Percentiles rank a stretch among this genome's conserved stretches.
phyloP scores from a whole-genome alignment of 2,113 vertebrate species.

The Eulacestoma nigropectus region DNA sequence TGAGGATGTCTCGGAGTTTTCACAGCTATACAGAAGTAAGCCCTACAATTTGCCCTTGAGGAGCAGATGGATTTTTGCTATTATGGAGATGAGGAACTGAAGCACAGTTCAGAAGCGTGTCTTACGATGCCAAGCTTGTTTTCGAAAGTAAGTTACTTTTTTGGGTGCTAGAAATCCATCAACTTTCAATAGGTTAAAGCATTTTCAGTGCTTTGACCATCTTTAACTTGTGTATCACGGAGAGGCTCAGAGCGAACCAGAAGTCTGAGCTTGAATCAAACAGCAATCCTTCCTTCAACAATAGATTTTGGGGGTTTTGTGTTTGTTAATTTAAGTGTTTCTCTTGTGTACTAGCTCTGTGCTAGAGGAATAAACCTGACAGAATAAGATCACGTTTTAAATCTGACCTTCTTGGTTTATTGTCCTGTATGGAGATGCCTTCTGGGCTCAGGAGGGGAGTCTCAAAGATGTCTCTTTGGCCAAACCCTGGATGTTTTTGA shows the following conservation, averaged over 20 bases:
- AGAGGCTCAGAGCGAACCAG: background rate
- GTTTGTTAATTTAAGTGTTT: background rate
- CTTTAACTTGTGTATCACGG: background rate
- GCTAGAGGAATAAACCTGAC: background rate
- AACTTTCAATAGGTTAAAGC: background rate
- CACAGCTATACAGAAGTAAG: slow-evolving; percentile 33
- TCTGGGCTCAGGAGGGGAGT: background rate
- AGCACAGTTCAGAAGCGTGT: background rate
- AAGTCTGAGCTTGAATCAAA: background rate
- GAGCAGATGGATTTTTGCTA: slow-evolving; percentile 32
- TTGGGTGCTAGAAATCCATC: background rate
- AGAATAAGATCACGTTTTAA: background rate
- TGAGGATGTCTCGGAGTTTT: background rate
- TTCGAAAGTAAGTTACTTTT: background rate
- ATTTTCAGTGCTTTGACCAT: background rate
- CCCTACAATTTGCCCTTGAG: slow-evolving; percentile 43
- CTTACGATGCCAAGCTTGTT: background rate
- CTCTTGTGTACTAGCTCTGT: background rate
- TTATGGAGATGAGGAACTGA: slow-evolving; percentile 11
- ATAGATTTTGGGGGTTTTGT: background rate
- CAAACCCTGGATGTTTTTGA: background rate
- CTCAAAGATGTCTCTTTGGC: background rate
- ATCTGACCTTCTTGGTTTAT: background rate
- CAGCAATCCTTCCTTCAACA: background rate
- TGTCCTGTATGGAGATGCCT: background rate